Conservation (phyloP, 1,140 invertebrate species). For the Frieseomelitta varia region DNA sequence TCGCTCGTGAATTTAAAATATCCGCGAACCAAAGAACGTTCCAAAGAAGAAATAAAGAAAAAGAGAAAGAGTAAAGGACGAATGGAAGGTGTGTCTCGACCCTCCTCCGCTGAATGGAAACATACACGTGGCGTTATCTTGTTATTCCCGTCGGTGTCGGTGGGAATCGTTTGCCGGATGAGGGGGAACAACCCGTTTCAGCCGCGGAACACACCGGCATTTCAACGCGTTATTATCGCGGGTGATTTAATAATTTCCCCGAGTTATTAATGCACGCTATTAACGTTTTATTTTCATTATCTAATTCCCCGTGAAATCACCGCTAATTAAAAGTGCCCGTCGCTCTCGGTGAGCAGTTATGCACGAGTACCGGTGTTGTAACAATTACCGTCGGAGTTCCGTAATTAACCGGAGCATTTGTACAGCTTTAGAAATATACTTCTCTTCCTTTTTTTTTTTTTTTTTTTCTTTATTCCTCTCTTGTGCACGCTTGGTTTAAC, state of each 20-base stretch:
- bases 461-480: too few relatives aligned
- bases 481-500: too few relatives aligned
- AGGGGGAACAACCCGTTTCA: not conserved
- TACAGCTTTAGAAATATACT: not conserved
- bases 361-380: not conserved
- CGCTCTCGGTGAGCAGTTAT: not conserved
- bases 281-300: conserved; percentile 34
- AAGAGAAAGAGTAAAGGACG: not conserved
- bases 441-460: too few relatives aligned
- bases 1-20: too few relatives aligned
- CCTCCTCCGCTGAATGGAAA: too few relatives aligned
- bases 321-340: conserved; percentile 18
- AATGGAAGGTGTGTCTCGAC: too few relatives aligned
- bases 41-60: too few relatives aligned
- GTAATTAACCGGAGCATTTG: conserved; percentile 19
- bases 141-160: conserved; percentile 25
- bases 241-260: conserved; percentile 32
- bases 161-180: not conserved
- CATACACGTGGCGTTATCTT: conserved; percentile 3
- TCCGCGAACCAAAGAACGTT: too few relatives aligned
- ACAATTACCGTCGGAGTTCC: not conserved
- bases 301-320: conserved; percentile 31
- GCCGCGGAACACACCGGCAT: not conserved
- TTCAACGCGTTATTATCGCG: conserved; percentile 29
- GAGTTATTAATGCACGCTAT: conserved; percentile 35